Evolutionary conservation across 2,113 vertebrate species (phyloP).

Genomic region (Eudyptes chrysolophus): DNA sequence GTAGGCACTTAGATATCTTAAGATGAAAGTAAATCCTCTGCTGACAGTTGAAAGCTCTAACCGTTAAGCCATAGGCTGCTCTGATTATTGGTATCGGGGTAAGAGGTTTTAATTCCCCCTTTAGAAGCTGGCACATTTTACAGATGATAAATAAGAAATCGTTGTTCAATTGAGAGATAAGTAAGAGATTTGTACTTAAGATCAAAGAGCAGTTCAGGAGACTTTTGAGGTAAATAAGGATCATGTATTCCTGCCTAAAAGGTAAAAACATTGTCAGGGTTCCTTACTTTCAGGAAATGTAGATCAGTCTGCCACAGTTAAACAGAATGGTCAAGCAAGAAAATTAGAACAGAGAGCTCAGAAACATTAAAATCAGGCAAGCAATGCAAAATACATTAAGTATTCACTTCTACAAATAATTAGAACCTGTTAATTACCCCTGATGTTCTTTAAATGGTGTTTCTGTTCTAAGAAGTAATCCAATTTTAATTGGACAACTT

Average conservation of each 20-base stretch:
- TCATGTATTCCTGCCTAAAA: not conserved
- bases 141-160: not conserved
- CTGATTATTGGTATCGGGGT: not conserved
- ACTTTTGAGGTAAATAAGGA: not conserved
- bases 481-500: constrained; percentile 7
- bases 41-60: not conserved
- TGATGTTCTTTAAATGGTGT: not conserved
- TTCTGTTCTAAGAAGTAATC: not conserved
- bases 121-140: not conserved
- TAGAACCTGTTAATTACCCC: not conserved
- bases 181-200: not conserved
- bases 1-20: not conserved
- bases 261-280: not conserved
- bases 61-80: not conserved
- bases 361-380: not conserved
- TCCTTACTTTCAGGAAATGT: not conserved
- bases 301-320: not conserved
- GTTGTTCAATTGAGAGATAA: not conserved
- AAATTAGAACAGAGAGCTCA: not conserved
- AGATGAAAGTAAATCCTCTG: not conserved
- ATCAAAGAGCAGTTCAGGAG: not conserved
- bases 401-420: not conserved
- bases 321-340: not conserved
- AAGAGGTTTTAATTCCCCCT: not conserved
- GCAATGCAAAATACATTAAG: not conserved